Base-by-base conservation (phyloP, 2,888 invertebrate genomes). In the Patella caerulea region DNA sequence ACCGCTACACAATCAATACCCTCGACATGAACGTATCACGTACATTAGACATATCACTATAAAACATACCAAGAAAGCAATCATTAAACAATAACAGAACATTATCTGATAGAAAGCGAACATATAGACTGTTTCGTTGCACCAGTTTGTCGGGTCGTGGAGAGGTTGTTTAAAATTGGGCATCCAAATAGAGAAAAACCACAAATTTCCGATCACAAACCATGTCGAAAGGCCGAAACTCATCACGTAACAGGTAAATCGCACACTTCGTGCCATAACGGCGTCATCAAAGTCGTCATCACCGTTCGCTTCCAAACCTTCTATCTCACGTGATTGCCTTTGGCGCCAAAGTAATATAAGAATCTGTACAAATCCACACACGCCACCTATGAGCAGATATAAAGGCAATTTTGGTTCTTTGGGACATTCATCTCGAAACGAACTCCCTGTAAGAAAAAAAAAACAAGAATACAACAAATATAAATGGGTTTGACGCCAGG, bases 361-460 rank as follows among this genome's bases (percentile, higher is more conserved):
- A 65, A 89, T 71, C 80, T 95, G 94, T 2, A 94, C 93, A 29
- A 94, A 93, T 0, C 96, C 96, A 15, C 95, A 93, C 12, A 94
- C 94, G 0, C 96, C 96, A 0, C 95, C 96, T n/a, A 96, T 95
- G 78, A 96, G 94, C 94, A 96, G 95, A 92, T 96, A 96, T 45
- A 95, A 94, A 0, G 96, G 95, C 82, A 96, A 94, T 79, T 94
- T 93, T 0, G 95, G 94, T 91, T 95, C 95, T 71, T 94, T 93
- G 0, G 96, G 96, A 85, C 96, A 96, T 89, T 96, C 95, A 24
- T 95, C 93, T 81, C 95, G 93, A 91, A 95, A 95, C 88, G 96
- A 95, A 75, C 95, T 94, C 83, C 96, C 96, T 96, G 93, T n/a
- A 89, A 91, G 29, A 34, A 7, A 24, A 24, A 24, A 24, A 24